Conservation (phyloP, 2,113 vertebrate genomes). For the Acrocephalus kingi region DNA sequence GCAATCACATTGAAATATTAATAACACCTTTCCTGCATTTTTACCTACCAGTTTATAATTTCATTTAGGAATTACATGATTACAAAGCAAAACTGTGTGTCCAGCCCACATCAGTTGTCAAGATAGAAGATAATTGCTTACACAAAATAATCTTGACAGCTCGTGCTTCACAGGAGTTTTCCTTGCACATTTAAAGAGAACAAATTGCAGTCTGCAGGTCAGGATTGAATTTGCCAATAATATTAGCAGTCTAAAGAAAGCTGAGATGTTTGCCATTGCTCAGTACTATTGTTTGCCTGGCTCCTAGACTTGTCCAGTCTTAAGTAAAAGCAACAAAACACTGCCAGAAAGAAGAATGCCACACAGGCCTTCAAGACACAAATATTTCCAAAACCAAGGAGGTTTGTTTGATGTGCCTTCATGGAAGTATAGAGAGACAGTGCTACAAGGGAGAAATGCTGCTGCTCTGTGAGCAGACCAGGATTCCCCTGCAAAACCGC, state of each 20-base stretch:
- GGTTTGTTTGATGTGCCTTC: background rate
- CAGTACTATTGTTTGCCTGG: background rate
- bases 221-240: background rate
- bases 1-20: background rate
- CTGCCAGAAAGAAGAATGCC: background rate
- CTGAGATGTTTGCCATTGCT: background rate
- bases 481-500: background rate
- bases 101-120: background rate
- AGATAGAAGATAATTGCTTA: background rate
- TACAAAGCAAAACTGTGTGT: background rate
- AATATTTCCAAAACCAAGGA: background rate
- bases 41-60: background rate
- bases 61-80: background rate
- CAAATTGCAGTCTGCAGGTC: background rate
- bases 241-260: background rate
- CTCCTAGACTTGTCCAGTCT: background rate
- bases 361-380: accelerated
- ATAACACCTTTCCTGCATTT: background rate
- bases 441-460: background rate
- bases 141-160: background rate
- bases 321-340: background rate
- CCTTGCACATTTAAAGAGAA: background rate
- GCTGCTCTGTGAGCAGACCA: background rate
- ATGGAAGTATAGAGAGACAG: background rate
- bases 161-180: background rate